Evolutionary conservation across 2,797 vertebrate genomes (phyloP).

Genomic region (Vipera latastei): DNA sequence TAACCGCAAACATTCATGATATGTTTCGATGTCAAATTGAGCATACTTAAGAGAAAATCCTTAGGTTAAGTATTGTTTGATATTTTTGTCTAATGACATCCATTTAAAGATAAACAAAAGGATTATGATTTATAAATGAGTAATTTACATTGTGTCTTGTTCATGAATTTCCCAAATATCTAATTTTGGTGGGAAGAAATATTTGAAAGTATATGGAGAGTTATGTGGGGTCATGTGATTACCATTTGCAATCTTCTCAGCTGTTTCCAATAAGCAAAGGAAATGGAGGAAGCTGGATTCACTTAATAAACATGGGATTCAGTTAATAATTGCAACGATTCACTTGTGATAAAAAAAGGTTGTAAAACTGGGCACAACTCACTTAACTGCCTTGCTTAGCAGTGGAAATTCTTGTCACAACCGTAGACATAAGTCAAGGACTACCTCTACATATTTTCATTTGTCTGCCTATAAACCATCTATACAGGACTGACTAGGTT

Average conservation of each 20-base stretch:
- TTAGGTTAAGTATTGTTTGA: conserved; percentile 18
- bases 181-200: neutral
- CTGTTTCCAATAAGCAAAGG: neutral
- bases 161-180: neutral
- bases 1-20: conserved; percentile 16
- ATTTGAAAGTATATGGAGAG: neutral
- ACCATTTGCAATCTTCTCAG: neutral
- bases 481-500: neutral
- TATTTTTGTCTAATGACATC: neutral
- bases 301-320: neutral
- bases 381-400: neutral
- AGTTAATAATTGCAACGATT: neutral
- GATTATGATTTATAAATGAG: neutral
- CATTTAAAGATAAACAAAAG: neutral
- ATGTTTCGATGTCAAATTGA: neutral
- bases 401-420: neutral
- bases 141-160: neutral
- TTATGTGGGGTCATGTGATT: neutral
- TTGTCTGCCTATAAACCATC: neutral
- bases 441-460: neutral
- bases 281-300: neutral
- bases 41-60: neutral
- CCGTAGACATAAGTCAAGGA: neutral
- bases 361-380: neutral
- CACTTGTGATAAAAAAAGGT: neutral